Evolutionary conservation across 2,888 invertebrate genomes (phyloP).

Genomic region (Chloroclystis v-ata): DNA sequence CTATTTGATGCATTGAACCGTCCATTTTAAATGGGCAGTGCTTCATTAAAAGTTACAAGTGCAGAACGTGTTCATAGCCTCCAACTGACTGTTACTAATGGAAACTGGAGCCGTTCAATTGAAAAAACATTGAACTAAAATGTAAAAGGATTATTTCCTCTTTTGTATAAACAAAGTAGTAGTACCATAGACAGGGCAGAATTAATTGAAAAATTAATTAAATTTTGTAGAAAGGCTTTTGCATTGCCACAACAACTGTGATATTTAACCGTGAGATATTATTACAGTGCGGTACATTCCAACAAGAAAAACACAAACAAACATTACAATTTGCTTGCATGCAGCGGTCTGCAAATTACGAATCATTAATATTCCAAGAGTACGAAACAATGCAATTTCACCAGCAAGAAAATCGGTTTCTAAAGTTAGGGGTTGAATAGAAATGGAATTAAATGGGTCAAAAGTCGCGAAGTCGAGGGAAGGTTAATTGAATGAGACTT

Average conservation of each 20-base stretch:
- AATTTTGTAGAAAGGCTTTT: background rate
- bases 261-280: background rate
- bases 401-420: conserved; percentile 18
- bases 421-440: conserved; percentile 38
- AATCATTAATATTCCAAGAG: conserved; percentile 20
- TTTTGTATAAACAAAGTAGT: background rate
- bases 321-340: conserved; percentile 4
- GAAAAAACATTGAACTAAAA: conserved; percentile 15
- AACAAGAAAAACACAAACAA: background rate
- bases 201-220: background rate
- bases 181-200: background rate
- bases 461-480: conserved; percentile 42
- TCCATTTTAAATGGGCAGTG: conserved; percentile 30
- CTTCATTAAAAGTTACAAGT: conserved; percentile 35
- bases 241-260: background rate
- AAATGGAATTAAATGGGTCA: conserved; percentile 55
- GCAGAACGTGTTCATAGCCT: conserved; percentile 31
- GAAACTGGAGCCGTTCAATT: conserved; percentile 20
- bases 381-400: conserved; percentile 23
- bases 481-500: conserved; percentile 59
- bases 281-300: background rate
- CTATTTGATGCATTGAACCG: conserved; percentile 28
- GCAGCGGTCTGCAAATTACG: conserved; percentile 13
- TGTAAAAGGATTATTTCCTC: background rate
- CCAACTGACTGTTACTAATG: conserved; percentile 35